Evolutionary conservation across 2,888 invertebrate species (phyloP), one percentile per base, ranked within the genome.

Genomic region (Campopleginae sp.): DNA sequence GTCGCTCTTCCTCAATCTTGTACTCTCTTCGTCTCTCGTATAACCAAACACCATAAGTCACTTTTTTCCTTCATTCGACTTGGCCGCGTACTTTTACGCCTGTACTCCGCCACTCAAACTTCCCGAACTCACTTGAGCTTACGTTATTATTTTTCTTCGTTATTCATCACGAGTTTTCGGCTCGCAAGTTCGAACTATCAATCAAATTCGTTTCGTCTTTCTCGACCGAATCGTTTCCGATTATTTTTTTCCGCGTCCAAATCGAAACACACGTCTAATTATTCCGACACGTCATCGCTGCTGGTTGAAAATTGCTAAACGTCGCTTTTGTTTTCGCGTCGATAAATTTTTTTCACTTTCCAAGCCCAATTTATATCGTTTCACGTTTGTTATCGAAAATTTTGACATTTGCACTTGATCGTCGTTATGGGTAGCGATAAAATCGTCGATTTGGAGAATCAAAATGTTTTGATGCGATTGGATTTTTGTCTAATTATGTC

Each of bases 1-100:
- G 48, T 76, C 54, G 54, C 14, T 48, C 19, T 46, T 48, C 23
- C 75, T 38, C 63, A 65, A 76, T 63, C 68, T 44, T 54, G n/a
- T 66, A 33, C 17, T 54, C n/a, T 76, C 80, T 27, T 65, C 71
- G 51, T 70, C 51, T 83, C 74, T 80, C 76, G 33, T 58, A 42
- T 42, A 85, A 81, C 77, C 42, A 44, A 65, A 75, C 65, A 74
- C 51, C 78, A 38, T 31, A 46, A 76, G 46, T 68, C 76, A 68
- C 72, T 61, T 51, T 51, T 72, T 27, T 46, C 72, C 80, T 72
- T 12, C 80, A 82, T 85, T 82, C 46, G 61, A 48, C 66, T 77
- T 85, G 48, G 46, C 61, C 72, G 80, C 77, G 79, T 33, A 72
- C 70, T 66, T 80, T 85, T 72, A 81, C 70, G 70, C 79, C 54